Evolutionary conservation across 2,797 vertebrate species (phyloP).

Genomic region (Borostomias antarcticus): DNA sequence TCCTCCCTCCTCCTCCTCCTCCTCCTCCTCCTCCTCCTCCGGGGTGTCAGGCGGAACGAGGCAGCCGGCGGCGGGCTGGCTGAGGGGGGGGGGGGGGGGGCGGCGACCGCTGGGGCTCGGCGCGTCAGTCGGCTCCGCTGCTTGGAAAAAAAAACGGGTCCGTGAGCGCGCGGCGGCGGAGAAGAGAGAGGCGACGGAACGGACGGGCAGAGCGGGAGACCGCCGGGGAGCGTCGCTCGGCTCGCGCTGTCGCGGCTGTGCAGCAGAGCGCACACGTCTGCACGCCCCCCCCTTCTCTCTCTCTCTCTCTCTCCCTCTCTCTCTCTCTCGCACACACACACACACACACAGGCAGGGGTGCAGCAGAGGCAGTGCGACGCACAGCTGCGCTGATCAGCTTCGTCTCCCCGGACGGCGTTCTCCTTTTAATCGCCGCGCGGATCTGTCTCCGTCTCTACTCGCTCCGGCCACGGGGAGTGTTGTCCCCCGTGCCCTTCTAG

Average conservation of each 20-base stretch:
- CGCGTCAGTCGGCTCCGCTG: slow-evolving; percentile 64
- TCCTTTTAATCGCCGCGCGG: slow-evolving; percentile 8
- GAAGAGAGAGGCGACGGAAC: slow-evolving; percentile 72
- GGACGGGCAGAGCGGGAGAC: too few species aligned
- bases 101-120: slow-evolving; percentile 31
- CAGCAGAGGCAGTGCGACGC: slow-evolving; percentile 74
- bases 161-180: slow-evolving; percentile 75
- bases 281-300: slow-evolving; percentile 69
- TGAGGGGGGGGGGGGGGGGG: slow-evolving; percentile 10
- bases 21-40: too few species aligned
- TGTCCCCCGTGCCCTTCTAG: slow-evolving; percentile 53
- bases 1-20: slow-evolving; percentile 73
- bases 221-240: slow-evolving; percentile 72
- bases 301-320: slow-evolving; percentile 55
- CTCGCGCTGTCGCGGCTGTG: slow-evolving; percentile 78
- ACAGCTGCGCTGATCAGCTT: slow-evolving; percentile 57
- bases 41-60: slow-evolving; percentile 62
- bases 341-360: slow-evolving; percentile 46
- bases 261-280: slow-evolving; percentile 79
- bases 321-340: slow-evolving; percentile 28
- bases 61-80: slow-evolving; percentile 60
- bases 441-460: slow-evolving; percentile 47
- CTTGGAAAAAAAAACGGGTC: slow-evolving; percentile 85
- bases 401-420: slow-evolving; percentile 42
- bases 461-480: slow-evolving; percentile 51